Evolutionary conservation across 2,797 vertebrate genomes (phyloP).

Genomic region (Triplophysa bombifrons): DNA sequence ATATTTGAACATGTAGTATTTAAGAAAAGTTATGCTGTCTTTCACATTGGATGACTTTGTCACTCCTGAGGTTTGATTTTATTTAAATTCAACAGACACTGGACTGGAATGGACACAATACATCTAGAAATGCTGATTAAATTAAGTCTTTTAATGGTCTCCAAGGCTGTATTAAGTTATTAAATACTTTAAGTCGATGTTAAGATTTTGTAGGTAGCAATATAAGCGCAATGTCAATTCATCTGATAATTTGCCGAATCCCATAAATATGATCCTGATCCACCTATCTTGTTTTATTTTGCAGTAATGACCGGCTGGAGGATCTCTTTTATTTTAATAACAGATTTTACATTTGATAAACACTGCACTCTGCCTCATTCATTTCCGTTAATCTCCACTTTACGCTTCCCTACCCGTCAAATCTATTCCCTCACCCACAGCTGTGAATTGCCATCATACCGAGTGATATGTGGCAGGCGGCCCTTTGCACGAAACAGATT

Average conservation of each 20-base stretch:
- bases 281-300: constrained; percentile 1
- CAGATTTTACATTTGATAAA: constrained; percentile 3
- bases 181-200: background rate
- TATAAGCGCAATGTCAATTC: background rate
- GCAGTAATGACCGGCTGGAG: background rate
- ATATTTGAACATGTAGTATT: too few species aligned
- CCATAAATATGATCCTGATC: background rate
- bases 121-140: too few species aligned
- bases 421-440: constrained; percentile 42
- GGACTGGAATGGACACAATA: too few species aligned
- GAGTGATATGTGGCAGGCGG: constrained; percentile 29
- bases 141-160: too few species aligned
- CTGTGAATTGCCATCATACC: constrained; percentile 30
- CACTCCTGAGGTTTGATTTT: too few species aligned
- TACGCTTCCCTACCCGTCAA: constrained; percentile 27
- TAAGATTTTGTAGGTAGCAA: too few species aligned
- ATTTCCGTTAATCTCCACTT: constrained; percentile 28
- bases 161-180: background rate
- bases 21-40: too few species aligned
- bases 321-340: constrained; percentile 4
- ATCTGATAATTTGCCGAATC: background rate
- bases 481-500: constrained; percentile 40
- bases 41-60: too few species aligned
- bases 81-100: too few species aligned
- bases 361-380: constrained; percentile 1